These are phyloP conservation scores for Gobius niger DNA, from an alignment of 2,113 vertebrate genomes.

Conservation along the genomic window DNA sequence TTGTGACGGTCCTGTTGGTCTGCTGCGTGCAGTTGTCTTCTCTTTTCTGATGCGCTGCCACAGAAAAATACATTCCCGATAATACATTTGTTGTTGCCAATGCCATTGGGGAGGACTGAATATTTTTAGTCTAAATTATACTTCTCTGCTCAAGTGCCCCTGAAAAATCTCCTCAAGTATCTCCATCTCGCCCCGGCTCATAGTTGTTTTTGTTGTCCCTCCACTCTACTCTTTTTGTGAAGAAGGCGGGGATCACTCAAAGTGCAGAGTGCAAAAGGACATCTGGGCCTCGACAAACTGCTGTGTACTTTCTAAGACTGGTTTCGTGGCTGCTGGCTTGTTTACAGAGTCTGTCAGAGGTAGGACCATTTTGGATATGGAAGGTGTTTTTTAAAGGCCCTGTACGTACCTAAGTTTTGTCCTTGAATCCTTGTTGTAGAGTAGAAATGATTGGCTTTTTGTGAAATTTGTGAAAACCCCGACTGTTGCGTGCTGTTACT, in stretches of 20 bases:
- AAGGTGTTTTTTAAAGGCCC: too few species aligned
- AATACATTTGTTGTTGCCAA: too few species aligned
- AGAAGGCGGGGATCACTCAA: slow-evolving; percentile 30
- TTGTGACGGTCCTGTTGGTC: too few species aligned
- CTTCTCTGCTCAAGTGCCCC: not conserved
- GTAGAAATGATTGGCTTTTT: too few species aligned
- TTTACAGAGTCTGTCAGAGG: slow-evolving; percentile 34
- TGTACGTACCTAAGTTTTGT: too few species aligned
- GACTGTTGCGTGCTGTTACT: too few species aligned
- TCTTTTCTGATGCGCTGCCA: too few species aligned
- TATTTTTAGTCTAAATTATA: not conserved
- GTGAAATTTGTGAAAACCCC: too few species aligned
- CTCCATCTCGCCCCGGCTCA: not conserved
- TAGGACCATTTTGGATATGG: not conserved
- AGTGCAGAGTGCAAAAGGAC: slow-evolving; percentile 40
- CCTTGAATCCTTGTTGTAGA: too few species aligned
- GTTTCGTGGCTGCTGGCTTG: slow-evolving; percentile 34
- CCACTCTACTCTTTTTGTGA: slow-evolving; percentile 33
- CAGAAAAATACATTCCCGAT: too few species aligned
- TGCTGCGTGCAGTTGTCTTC: too few species aligned
- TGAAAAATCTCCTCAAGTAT: slow-evolving; percentile 11
- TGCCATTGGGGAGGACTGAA: not conserved
- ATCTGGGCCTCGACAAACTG: slow-evolving; percentile 31
- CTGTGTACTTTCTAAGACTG: slow-evolving; percentile 46
- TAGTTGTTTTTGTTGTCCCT: not conserved